Base-by-base conservation (phyloP, 2,888 invertebrate species). In the Patella ulyssiponensis region DNA sequence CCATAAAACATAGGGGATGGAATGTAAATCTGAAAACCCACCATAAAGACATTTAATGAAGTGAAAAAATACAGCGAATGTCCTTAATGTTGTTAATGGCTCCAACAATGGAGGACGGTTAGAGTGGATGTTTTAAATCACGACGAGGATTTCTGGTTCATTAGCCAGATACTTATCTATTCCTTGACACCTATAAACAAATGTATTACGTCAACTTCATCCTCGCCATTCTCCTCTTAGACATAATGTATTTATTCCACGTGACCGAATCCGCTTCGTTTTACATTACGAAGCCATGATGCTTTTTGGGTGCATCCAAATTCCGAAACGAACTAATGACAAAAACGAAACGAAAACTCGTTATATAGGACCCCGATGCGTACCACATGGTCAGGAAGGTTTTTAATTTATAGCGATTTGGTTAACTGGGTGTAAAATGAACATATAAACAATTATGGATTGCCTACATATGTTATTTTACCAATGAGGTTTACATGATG, bases 371-470 rank as follows among this genome's bases (percentile, higher is more conserved):
- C 23, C 11, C 20, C 23, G 23, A 64, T 64, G 23, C 14, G 9
- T 64, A 64, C 64, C 64, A 64, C 14, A 23, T 64, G 64, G 64
- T 23, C 64, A 20, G 14, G 20, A 20, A 23, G 23, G 64, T 23
- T 12, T 23, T 20, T 23, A 20, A 64, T 64, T 64, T 64, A 64
- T 64, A 23, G 12, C 23, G 20, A 12, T 64, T 64, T 23, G 64
- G 64, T 64, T 64, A 20, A 64, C 64, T 64, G 20, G 64, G 64
- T 64, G 64, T 64, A 64, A 20, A 64, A 64, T 64, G 64, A 20
- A 64, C 64, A 64, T 64, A 64, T 64, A 64, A 64, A 64, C 64
- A 64, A 64, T 64, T 64, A 64, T 64, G 64, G 23, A 64, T 64
- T 64, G 23, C 64, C 11, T n/a, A 64, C 64, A 64, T 64, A 64